Evolutionary conservation across 2,888 invertebrate species (phyloP), one percentile per base, ranked within the genome.

Genomic region (Drosophila fulvimacula): DNA sequence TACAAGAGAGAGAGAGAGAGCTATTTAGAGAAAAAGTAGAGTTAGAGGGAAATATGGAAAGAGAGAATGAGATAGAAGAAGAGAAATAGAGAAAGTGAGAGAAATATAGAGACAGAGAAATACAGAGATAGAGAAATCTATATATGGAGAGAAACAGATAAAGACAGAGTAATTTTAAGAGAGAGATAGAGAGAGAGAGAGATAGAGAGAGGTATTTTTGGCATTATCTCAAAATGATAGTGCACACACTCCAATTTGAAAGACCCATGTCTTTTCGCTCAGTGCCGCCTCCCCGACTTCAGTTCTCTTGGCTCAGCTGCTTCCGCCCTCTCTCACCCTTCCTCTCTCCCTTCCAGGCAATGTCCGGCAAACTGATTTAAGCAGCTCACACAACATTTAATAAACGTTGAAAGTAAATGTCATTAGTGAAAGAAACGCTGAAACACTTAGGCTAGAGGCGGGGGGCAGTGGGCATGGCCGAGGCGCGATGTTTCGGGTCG

Each of bases 371-470:
- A 83, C 72, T 86, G 84, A 86, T 81, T 82, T 86, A 82, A 86
- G 87, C 82, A 75, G 53, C 85, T 66, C 76, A 68, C 70, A 68
- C 69, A 82, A 66, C 82, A 85, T 88, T 89, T 88, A 89, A 89
- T 87, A 89, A 87, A 79, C 85, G 89, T 81, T 87, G 81, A 86
- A 81, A 89, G 89, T 82, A 82, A 89, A 88, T 87, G 88, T 84
- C 85, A 88, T 87, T 89, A 89, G 76, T 76, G 75, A 82, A 71
- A 75, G 73, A 53, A 52, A 39, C 42, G 51, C 71, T 64, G 69
- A 44, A 46, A 19, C 62, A 69, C 61, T 69, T 57, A n/a, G 62
- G 36, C 5, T 10, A 24, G 32, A 10, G n/a, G 21, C 24, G 5
- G n/a, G 4, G 9, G 27, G 15, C 5, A 10, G 9, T 2, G 3